These are phyloP conservation scores for Aurelia aurita DNA, from an alignment of 30 jellyfish, hydroid and myxozoan species.

Conservation along the genomic window DNA sequence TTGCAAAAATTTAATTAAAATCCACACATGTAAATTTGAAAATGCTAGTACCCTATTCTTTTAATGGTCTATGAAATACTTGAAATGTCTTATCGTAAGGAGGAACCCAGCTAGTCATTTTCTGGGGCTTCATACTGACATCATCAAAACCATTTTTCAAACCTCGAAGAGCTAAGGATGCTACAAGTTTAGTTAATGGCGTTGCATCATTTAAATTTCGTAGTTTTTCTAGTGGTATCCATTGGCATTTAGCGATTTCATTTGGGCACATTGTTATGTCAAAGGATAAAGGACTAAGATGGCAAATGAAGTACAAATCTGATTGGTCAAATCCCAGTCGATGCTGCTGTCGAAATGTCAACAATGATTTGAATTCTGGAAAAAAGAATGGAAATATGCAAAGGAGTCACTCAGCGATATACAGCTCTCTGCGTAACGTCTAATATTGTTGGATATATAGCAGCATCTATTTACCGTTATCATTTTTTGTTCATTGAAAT, in stretches of 20 bases:
- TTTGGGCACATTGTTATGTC: conserved; percentile 71
- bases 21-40: neutral
- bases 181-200: conserved; percentile 81
- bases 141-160: conserved; percentile 59
- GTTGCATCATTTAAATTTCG: conserved; percentile 69
- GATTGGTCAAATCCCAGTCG: conserved; percentile 81
- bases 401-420: no score
- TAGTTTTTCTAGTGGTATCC: conserved; percentile 75
- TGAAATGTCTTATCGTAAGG: conserved; percentile 70
- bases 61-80: conserved; percentile 60
- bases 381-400: neutral
- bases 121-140: conserved; percentile 57
- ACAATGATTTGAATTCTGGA: conserved; percentile 82
- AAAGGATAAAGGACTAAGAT: conserved; percentile 77
- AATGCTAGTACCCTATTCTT: neutral
- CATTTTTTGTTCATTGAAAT: no score
- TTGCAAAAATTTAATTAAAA: neutral
- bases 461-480: no score
- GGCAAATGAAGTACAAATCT: conserved; percentile 94
- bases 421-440: no score
- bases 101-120: conserved; percentile 85
- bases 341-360: conserved; percentile 93
- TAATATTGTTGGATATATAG: no score
- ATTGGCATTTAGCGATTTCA: conserved; percentile 82
- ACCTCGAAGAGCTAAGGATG: conserved; percentile 64